Base-by-base conservation (phyloP, 2,113 vertebrate genomes). In the Bubo bubo region DNA sequence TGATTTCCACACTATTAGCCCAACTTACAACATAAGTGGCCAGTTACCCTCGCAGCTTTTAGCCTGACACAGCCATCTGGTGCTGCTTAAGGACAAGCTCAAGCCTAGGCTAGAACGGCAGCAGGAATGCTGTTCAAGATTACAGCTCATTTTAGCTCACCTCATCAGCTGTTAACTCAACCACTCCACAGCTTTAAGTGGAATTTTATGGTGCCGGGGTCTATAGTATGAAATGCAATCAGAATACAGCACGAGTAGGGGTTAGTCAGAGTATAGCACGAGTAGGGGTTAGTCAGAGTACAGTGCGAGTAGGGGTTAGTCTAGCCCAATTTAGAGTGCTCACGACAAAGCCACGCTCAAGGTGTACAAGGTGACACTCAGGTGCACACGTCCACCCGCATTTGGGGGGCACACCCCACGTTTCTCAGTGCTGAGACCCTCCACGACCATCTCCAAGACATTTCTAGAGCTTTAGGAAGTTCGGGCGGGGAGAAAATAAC, bases 331-430 rank as follows among this genome's bases (percentile, higher is more conserved):
- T 62, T 6, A 39, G 37, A 75, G 64, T 2, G 8, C 28, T n/a
- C 12, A 4, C 3, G 39, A 53, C 27, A 67, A 81, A 60, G 17
- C 56, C 34, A 50, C 2, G 4, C n/a, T 63, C 49, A 37, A 16
- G 53, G 21, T 4, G 5, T 26, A 56, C 8, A 19, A 56, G 43
- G 19, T 32, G 30, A 35, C 35, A 20, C 41, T 16, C 28, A 20
- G 53, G 4, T 56, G 37, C 32, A 37, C 4, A 9, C 8, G 23
- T 45, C 47, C 2, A 0, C 9, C 14, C 0, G 1, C 0, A 0
- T 56, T 16, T 32, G 37, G 24, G 47, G 53, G 21, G 10, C 9
- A 60, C 47, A 21, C 9, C 59, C 27, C 19, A 17, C 1, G 0
- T 21, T 62, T 55, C 60, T 67, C 79, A 27, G 52, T 1, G n/a